Conservation (phyloP, 2,888 invertebrate genomes). For the Tanytarsus gracilentus region DNA sequence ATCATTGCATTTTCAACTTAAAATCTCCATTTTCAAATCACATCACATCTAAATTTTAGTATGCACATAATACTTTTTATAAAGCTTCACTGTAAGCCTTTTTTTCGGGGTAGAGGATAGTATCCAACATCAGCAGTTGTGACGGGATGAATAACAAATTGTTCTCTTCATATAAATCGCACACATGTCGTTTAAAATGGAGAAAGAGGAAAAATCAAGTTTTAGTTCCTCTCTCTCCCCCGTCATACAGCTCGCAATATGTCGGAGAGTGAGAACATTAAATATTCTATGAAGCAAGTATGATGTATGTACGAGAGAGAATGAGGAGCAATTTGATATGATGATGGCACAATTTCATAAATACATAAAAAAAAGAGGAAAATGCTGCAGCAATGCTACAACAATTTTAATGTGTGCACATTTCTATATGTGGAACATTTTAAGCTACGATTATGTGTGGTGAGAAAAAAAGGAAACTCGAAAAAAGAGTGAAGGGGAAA, state of each 20-base stretch:
- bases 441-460: no score
- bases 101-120: not conserved
- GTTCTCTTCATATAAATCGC: conserved; percentile 1
- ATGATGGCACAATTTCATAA: not conserved
- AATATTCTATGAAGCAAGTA: conserved; percentile 18
- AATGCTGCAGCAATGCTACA: not conserved
- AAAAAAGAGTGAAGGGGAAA: no score
- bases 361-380: not conserved
- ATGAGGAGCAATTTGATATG: conserved; percentile 15
- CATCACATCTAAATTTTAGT: conserved; percentile 8
- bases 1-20: no score
- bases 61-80: not conserved
- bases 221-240: not conserved
- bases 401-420: conserved; percentile 9
- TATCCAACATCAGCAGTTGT: conserved; percentile 7
- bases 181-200: conserved; percentile 16
- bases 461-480: no score
- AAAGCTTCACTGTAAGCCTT: not conserved
- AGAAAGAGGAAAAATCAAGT: conserved; percentile 20
- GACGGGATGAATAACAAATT: conserved; percentile 23
- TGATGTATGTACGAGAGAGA: no score
- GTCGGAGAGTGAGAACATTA: conserved; percentile 3
- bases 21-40: conserved; percentile 14
- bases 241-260: not conserved
- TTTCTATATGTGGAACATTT: not conserved